These are phyloP conservation scores for Acipenser ruthenus DNA, from an alignment of 2,797 vertebrate species.

Conservation along the genomic window DNA sequence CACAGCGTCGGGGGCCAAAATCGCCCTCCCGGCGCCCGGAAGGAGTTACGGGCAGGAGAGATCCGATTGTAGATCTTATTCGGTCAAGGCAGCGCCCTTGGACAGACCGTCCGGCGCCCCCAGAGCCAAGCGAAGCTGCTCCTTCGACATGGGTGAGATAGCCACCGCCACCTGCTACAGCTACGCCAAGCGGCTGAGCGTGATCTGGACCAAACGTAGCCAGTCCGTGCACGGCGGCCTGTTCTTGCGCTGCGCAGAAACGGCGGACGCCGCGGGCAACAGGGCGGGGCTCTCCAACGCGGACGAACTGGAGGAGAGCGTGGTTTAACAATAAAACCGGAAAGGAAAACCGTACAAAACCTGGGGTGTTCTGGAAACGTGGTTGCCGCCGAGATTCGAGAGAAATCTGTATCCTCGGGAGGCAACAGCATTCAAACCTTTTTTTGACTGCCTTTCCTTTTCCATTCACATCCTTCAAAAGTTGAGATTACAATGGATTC, in stretches of 20 bases:
- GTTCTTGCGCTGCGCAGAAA: constrained; percentile 67
- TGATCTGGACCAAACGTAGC: constrained; percentile 81
- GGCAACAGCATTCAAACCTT: no score
- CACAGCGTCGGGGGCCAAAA: neutral
- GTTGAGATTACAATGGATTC: no score
- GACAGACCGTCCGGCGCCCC: constrained; percentile 48
- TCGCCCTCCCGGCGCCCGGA: neutral
- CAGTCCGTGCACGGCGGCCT: constrained; percentile 82
- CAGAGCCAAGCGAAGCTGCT: constrained; percentile 62
- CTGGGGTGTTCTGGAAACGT: neutral
- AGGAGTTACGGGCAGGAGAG: neutral
- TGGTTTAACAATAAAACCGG: constrained; percentile 44
- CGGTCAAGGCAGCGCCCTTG: constrained; percentile 36
- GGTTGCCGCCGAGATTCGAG: no score
- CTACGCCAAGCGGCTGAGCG: constrained; percentile 76
- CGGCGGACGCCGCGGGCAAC: constrained; percentile 60
- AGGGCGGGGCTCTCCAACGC: constrained; percentile 34
- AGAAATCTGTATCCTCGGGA: no score
- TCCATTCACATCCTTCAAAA: no score
- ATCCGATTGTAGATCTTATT: neutral
- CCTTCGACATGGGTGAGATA: constrained; percentile 62
- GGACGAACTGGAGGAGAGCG: constrained; percentile 62
- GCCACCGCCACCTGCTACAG: constrained; percentile 59
- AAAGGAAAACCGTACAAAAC: no score
- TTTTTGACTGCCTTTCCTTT: no score